Percentiles rank a stretch among this genome's conserved stretches.
phyloP scores from a whole-genome alignment of 2,113 vertebrate species.

The Phrynosoma platyrhinos region DNA sequence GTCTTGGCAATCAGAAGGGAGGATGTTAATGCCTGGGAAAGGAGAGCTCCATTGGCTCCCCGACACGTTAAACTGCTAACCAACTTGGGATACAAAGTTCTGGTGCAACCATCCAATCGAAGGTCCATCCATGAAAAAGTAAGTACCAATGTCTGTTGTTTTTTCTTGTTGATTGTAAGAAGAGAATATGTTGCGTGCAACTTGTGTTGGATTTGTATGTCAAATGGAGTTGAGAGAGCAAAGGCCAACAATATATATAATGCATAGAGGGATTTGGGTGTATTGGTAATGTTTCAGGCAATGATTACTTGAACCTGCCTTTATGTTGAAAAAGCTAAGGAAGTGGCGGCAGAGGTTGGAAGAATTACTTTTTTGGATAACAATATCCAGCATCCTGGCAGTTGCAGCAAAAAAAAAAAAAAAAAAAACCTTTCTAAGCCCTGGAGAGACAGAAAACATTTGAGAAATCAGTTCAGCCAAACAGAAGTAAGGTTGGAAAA shows the following conservation, averaged over 20 bases:
- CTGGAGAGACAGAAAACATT: neutral
- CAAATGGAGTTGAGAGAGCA: neutral
- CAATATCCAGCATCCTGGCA: too few relatives aligned
- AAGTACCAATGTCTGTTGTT: constrained; percentile 25
- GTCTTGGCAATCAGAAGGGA: constrained; percentile 93
- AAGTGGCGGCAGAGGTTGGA: too few relatives aligned
- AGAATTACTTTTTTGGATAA: too few relatives aligned
- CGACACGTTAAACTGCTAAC: constrained; percentile 91
- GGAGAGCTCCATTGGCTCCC: constrained; percentile 93
- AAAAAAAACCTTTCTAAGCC: too few relatives aligned
- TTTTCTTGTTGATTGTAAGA: neutral
- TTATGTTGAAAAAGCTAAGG: neutral
- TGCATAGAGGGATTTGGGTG: neutral
- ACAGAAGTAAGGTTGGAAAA: neutral
- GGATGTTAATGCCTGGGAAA: constrained; percentile 94
- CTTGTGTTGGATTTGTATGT: neutral
- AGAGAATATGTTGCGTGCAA: neutral
- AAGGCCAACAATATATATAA: neutral
- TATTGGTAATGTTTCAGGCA: neutral
- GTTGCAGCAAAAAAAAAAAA: too few relatives aligned
- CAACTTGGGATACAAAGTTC: constrained; percentile 90
- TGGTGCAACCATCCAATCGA: constrained; percentile 94
- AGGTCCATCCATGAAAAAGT: constrained; percentile 95
- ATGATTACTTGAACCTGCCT: neutral
- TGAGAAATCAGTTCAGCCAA: neutral